These are phyloP conservation scores for Pavo muticus DNA, from an alignment of 2,113 vertebrate genomes.

Conservation along the genomic window DNA sequence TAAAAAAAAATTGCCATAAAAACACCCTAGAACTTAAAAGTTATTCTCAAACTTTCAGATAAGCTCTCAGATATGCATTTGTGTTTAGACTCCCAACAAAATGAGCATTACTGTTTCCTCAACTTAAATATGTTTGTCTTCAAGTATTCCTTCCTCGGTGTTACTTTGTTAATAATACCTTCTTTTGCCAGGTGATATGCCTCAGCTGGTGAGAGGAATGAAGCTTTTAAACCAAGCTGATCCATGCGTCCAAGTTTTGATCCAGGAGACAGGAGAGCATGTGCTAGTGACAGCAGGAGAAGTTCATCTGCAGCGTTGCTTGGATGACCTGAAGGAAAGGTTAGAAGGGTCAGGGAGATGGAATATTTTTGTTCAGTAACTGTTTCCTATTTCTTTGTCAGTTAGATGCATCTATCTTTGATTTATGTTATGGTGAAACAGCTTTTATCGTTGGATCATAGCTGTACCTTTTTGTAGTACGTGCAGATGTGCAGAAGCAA, in stretches of 20 bases:
- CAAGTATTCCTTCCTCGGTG: background rate
- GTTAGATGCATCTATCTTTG: background rate
- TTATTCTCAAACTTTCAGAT: background rate
- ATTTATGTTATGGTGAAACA: constrained; percentile 47
- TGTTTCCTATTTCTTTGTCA: constrained; percentile 2
- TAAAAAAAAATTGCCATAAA: background rate
- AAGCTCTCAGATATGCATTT: background rate
- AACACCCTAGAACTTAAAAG: background rate
- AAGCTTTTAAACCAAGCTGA: constrained; percentile 97
- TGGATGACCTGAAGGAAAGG: constrained; percentile 94
- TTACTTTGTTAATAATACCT: constrained; percentile 8
- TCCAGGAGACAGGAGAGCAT: constrained; percentile 97
- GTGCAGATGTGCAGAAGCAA: background rate
- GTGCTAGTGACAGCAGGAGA: constrained; percentile 96
- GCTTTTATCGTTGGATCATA: background rate
- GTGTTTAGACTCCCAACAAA: background rate
- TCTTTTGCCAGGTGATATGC: constrained; percentile 90
- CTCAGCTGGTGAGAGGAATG: constrained; percentile 94
- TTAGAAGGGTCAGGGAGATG: constrained; percentile 63
- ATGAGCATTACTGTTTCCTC: background rate
- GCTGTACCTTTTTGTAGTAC: constrained; percentile 34
- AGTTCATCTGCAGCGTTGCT: constrained; percentile 95
- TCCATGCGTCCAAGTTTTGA: constrained; percentile 93
- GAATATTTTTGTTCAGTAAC: background rate
- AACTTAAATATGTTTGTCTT: background rate